Evolutionary conservation across 2,113 vertebrate species (phyloP), one percentile per base, ranked within the genome.

Genomic region (Cryptomyrus ogoouensis): DNA sequence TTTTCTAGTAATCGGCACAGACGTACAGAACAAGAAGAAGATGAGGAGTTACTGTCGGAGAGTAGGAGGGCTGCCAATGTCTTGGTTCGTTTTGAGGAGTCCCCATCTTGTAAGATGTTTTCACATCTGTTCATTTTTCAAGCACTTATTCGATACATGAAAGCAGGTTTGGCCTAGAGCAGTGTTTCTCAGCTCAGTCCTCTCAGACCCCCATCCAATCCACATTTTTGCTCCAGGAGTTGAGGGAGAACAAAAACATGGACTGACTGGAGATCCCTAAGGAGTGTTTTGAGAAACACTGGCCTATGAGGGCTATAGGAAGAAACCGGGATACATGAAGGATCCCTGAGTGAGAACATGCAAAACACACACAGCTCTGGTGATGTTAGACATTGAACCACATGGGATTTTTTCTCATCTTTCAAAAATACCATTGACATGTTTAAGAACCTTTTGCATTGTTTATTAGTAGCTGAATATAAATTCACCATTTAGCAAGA

Each of bases 1-100:
- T 24, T 53, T 87, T 89, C 4, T 90, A 98, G 97, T 90, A 96
- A 97, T 89, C 97, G 97, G 24, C 97, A 97, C 92, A 94, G 97
- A 74, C 97, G 97, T 90, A 98, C 97, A 0, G 97, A 98, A 84
- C 97, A 97, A 92, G 97, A 98, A 89, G 97, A 98, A 91, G 97
- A 98, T 90, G 97, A 98, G 47, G 97, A 98, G 58, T 93, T 98
- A 5, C 88, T 98, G 80, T 98, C 96, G 0, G 97, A 98, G 93
- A 97, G 96, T 90, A 94, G 96, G 46, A 97, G 97, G 94, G 96
- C 96, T 0, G 95, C 97, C 3, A 97, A 95, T 0, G 95, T 97
- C 84, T 96, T 97, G 50, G 94, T 97, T 92, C 94, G 97, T 46
- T 98, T 98, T 89, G 97, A 98, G 91, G 97, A 97, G 66, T 98